These are phyloP conservation scores for Subacronicta megacephala DNA, from an alignment of 2,888 invertebrate species.

Conservation along the genomic window DNA sequence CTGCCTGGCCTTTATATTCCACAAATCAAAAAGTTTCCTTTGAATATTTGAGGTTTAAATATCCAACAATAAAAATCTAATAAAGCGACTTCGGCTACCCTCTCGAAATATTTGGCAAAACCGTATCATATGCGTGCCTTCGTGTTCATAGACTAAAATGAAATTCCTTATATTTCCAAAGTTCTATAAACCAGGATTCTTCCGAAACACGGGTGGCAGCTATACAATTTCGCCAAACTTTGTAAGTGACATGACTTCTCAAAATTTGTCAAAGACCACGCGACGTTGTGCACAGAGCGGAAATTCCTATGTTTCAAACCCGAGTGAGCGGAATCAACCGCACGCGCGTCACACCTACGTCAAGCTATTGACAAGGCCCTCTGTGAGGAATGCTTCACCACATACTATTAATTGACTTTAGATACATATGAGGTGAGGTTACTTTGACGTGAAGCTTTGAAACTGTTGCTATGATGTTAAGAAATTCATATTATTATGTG, in stretches of 20 bases:
- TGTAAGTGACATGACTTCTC: slow-evolving; percentile 50
- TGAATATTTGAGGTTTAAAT: slow-evolving; percentile 11
- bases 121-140: slow-evolving; percentile 45
- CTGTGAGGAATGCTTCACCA: slow-evolving; percentile 38
- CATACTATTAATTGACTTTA: slow-evolving; percentile 44
- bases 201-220: slow-evolving; percentile 46
- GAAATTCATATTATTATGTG: slow-evolving; percentile 19
- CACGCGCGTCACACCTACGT: slow-evolving; percentile 29
- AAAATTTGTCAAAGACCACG: slow-evolving; percentile 59
- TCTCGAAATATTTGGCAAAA: slow-evolving; percentile 29
- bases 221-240: slow-evolving; percentile 48
- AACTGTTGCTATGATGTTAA: not conserved
- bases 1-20: slow-evolving; percentile 7
- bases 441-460: slow-evolving; percentile 10
- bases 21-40: slow-evolving; percentile 1
- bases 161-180: slow-evolving; percentile 63
- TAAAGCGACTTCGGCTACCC: slow-evolving; percentile 24
- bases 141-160: slow-evolving; percentile 57
- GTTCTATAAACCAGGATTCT: slow-evolving; percentile 57
- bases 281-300: slow-evolving; percentile 35
- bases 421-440: slow-evolving; percentile 10
- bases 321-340: slow-evolving; percentile 31
- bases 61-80: slow-evolving; percentile 23
- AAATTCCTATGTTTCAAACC: slow-evolving; percentile 41
- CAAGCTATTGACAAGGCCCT: slow-evolving; percentile 40